Evolutionary conservation across 2,888 invertebrate genomes (phyloP).

Genomic region (Sphaeridia pumilis): DNA sequence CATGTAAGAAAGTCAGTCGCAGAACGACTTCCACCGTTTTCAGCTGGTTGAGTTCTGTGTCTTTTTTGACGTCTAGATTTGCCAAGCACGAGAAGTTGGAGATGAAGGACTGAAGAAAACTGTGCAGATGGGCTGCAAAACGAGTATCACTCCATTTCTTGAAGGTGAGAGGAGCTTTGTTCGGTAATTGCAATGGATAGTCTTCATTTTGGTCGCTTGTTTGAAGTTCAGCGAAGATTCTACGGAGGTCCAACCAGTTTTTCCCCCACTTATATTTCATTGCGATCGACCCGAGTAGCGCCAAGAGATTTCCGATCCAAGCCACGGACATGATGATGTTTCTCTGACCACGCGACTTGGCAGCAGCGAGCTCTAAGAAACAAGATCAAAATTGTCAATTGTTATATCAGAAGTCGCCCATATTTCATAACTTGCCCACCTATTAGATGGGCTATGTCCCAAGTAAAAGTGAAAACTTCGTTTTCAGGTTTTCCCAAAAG

Average conservation of each 20-base stretch:
- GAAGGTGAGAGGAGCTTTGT: neutral
- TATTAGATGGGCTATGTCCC: neutral
- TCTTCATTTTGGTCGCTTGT: neutral
- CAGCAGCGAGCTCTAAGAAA: neutral
- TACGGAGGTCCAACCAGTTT: neutral
- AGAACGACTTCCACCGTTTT: neutral
- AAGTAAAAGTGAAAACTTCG: neutral
- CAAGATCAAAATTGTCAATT: neutral
- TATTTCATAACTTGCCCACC: neutral
- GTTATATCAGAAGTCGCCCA: neutral
- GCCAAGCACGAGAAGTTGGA: neutral
- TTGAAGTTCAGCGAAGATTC: neutral
- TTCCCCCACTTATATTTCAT: neutral
- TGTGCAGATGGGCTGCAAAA: neutral
- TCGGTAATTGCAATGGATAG: too few species aligned
- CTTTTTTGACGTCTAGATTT: neutral
- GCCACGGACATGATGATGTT: neutral
- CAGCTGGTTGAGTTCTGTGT: neutral
- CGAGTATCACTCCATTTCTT: neutral
- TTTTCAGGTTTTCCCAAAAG: neutral
- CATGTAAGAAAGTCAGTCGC: neutral
- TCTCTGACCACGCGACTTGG: neutral
- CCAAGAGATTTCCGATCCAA: neutral
- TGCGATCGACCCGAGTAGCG: neutral
- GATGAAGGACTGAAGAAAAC: neutral